Conservation (phyloP, 2,888 invertebrate species). For the Cartodere bifasciata region DNA sequence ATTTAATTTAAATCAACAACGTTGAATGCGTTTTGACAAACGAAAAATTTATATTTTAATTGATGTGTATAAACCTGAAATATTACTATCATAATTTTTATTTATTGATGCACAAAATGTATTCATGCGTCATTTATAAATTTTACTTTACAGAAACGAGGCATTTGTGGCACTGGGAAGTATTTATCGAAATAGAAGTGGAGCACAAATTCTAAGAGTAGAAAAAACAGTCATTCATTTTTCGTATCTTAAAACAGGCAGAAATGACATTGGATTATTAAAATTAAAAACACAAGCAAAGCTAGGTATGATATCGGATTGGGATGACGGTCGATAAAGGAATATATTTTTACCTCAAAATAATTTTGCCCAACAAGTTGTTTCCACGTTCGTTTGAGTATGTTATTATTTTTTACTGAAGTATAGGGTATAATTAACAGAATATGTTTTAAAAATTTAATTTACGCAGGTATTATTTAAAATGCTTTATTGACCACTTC, state of each 20-base stretch:
- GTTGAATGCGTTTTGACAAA: too few relatives aligned
- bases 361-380: background rate
- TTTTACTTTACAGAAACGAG: constrained; percentile 20
- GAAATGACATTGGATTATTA: constrained; percentile 28
- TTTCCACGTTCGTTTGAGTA: too few relatives aligned
- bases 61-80: too few relatives aligned
- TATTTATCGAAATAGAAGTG: constrained; percentile 24
- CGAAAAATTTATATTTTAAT: too few relatives aligned
- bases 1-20: too few relatives aligned
- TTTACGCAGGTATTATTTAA: too few relatives aligned
- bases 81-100: too few relatives aligned
- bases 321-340: constrained; percentile 1
- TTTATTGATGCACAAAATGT: too few relatives aligned
- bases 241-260: constrained; percentile 24
- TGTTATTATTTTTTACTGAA: too few relatives aligned
- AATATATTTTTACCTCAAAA: background rate
- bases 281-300: constrained; percentile 22
- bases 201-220: constrained; percentile 25
- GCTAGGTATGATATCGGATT: constrained; percentile 18
- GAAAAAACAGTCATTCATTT: constrained; percentile 25
- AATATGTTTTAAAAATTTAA: constrained; percentile 1
- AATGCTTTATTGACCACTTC: too few relatives aligned
- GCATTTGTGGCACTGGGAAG: constrained; percentile 28
- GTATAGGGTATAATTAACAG: too few relatives aligned
- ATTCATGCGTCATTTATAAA: too few relatives aligned